These are phyloP conservation scores for Plumapathes pennacea DNA, from an alignment of 92 coral and sea anemone species.

Conservation along the genomic window DNA sequence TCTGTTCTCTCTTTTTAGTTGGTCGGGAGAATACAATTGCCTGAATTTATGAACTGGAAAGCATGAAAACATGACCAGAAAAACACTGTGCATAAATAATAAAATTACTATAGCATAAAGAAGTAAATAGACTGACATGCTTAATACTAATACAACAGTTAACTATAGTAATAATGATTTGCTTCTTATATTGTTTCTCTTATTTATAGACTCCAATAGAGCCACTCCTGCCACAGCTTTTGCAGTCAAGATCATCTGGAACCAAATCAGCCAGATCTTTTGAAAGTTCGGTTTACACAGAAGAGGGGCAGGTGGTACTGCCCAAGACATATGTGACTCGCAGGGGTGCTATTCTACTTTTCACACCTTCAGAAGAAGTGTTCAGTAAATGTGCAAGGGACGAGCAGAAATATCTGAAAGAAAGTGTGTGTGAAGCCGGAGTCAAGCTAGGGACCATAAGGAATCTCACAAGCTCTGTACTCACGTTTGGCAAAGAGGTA, in stretches of 20 bases:
- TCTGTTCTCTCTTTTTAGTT: no score
- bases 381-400: conserved; percentile 29
- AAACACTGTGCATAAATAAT: no score
- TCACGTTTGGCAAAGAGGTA: conserved; percentile 91
- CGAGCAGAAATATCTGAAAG: conserved; percentile 17
- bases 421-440: conserved; percentile 68
- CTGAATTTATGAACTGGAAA: no score
- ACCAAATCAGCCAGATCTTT: conserved; percentile 47
- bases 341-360: conserved; percentile 88
- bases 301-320: conserved; percentile 72
- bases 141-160: no score
- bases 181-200: background rate
- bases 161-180: no score
- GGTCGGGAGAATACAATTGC: no score
- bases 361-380: conserved; percentile 72
- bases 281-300: conserved; percentile 22
- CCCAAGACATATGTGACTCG: conserved; percentile 96
- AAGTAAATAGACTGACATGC: no score
- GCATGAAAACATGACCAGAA: no score
- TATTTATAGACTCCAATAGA: conserved; percentile 38
- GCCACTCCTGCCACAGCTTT: conserved; percentile 53
- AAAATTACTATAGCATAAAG: no score
- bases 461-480: conserved; percentile 70
- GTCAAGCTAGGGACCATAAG: conserved; percentile 68
- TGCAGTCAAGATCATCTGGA: conserved; percentile 20